These are phyloP conservation scores for Halcyon smyrnensis DNA, from an alignment of 2,797 vertebrate species.

Conservation along the genomic window DNA sequence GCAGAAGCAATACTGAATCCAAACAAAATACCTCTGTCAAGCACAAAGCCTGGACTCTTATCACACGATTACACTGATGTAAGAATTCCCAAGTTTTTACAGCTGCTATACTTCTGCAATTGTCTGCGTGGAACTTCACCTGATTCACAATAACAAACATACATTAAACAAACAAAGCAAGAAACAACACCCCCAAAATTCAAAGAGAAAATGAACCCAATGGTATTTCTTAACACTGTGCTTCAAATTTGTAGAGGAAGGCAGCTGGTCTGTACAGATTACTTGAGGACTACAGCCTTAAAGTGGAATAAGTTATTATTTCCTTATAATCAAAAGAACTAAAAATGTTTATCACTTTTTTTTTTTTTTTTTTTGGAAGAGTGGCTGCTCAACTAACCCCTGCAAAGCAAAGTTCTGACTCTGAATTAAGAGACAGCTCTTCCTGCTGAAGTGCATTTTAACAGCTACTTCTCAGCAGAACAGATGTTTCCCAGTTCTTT, in stretches of 20 bases:
- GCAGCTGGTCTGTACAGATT: not conserved
- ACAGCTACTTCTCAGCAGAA: constrained; percentile 49
- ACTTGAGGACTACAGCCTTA: not conserved
- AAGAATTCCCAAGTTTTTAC: not conserved
- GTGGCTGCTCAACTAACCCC: constrained; percentile 5
- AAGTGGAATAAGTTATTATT: constrained; percentile 13
- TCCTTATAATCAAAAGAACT: not conserved
- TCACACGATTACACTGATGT: not conserved
- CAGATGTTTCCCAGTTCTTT: constrained; percentile 66
- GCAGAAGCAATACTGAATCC: not conserved
- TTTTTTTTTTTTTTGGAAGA: constrained; percentile 54
- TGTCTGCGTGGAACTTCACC: not conserved
- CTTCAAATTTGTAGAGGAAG: not conserved
- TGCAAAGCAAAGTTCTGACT: constrained; percentile 36
- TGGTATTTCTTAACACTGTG: not conserved
- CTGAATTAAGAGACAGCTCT: not conserved
- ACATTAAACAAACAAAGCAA: not conserved
- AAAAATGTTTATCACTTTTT: not conserved
- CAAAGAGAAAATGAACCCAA: not conserved
- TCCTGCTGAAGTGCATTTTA: constrained; percentile 47
- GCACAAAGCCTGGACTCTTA: constrained; percentile 44
- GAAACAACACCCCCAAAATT: not conserved
- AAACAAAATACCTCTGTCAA: constrained; percentile 43
- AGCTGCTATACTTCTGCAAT: not conserved
- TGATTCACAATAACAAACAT: not conserved